Conservation (phyloP, 2,888 invertebrate species). For the Deilephila elpenor region DNA sequence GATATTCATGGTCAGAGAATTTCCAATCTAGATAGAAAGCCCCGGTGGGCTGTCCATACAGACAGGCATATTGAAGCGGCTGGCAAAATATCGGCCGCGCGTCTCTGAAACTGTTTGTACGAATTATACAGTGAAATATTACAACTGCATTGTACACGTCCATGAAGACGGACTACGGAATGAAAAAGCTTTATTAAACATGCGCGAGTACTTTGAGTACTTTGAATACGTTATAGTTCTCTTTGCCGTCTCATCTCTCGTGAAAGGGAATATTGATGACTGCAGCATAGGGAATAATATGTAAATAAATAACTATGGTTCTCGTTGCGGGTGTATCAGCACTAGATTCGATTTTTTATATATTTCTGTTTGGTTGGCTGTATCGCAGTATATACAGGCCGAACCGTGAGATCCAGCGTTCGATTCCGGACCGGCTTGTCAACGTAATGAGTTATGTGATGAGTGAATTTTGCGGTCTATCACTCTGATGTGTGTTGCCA, state of each 20-base stretch:
- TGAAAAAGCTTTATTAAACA: background rate
- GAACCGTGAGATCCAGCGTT: too few species aligned
- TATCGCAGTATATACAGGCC: too few species aligned
- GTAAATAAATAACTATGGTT: background rate
- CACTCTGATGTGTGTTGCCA: too few species aligned
- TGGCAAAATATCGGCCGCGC: constrained; percentile 9
- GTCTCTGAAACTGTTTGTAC: constrained; percentile 21
- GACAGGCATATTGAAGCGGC: constrained; percentile 52
- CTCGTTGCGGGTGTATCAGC: background rate
- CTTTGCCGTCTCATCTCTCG: background rate
- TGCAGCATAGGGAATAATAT: background rate
- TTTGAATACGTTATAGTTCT: background rate
- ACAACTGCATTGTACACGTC: constrained; percentile 47
- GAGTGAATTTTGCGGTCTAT: too few species aligned
- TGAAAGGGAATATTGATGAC: background rate
- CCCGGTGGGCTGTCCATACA: constrained; percentile 52
- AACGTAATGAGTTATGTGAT: too few species aligned
- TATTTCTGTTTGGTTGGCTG: too few species aligned
- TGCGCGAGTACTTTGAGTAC: background rate
- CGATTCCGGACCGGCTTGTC: too few species aligned
- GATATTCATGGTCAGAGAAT: constrained; percentile 51
- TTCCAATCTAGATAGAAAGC: constrained; percentile 56
- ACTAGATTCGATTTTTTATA: too few species aligned
- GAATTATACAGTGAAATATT: constrained; percentile 46
- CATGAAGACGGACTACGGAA: constrained; percentile 29